Base-by-base conservation (phyloP, 1,140 invertebrate species). In the Drosophila guanche region DNA sequence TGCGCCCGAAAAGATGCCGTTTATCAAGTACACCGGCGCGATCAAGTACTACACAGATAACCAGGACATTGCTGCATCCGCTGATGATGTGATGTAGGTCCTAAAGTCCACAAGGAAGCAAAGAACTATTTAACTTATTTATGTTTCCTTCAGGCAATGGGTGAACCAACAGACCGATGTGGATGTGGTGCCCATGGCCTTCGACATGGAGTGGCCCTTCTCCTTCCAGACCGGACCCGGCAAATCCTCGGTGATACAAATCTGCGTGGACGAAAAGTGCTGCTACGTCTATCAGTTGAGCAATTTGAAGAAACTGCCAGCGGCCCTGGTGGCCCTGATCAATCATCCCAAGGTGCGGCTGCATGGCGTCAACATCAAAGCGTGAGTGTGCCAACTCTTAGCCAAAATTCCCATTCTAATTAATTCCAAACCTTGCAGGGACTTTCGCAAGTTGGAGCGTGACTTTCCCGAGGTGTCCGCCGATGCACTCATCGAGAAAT, bases 201-300 rank as follows among this genome's bases (percentile, higher is more conserved):
- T 94, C 79, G 94, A 95, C 76, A 91, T 94, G 72, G 94, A 95
- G 80, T 95, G 94, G 94, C 93, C 94, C 7, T 94, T 94, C 69
- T 93, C 89, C 7, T 94, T 93, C 66, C 91, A 94, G 92, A 93
- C 93, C 14, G 93, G 94, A 10, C 90, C 92, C 46, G 93, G 93
- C n/a, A 94, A 93, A 90, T 93, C 93, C 12, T 92, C 94, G 2
- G 85, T 95, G 4, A 93, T 93, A 51, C 94, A 95, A 90, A 92
- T 95, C 51, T 94, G 93, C 70, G 86, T 91, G 4, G 92, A 93
- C 37, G 90, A 91, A 14, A 72, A 88, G 33, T 85, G 91, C 29
- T 94, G 94, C 76, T 92, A 94, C 81, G 79, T 95, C 1, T 92
- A 95, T 37, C 93, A 95, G 66, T 70, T 95, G 22, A 93, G 92